Base-by-base conservation (phyloP, 2,113 vertebrate species). In the Gnathonemus longibarbis region DNA sequence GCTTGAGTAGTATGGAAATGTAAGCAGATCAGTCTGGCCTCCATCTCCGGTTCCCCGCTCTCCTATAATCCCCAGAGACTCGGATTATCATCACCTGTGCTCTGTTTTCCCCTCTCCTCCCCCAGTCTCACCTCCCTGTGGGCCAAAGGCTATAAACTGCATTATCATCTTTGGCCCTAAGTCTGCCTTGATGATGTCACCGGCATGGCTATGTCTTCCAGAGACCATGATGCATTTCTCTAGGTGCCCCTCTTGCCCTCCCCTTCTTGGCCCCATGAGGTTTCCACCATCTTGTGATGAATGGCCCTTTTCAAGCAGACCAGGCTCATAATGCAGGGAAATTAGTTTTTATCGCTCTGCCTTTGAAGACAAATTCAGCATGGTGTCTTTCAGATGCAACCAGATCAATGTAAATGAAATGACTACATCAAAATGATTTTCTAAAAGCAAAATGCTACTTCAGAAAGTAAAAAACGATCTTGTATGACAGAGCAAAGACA, bases 151-250 rank as follows among this genome's bases (percentile, higher is more conserved):
- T 77, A 89, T 87, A 90, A 58, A 84, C 88, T 88, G 77, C 84
- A 91, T 62, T 66, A 91, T 45, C 70, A 45, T 89, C 86, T 66
- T 5, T 56, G 50, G 56, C 45, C 86, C 56, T 17, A 19, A 85
- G 87, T 89, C 87, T 90, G 88, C 84, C 56, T 85, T 88, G 83
- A 58, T 89, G 88, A 91, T 89, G 86, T 77, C 85, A 91, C 66
- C 52, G 39, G 62, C 70, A 91, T 50, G 91, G 91, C 74, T 88
- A 24, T 80, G 86, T 88, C 83, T 88, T 39, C 66, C 31, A 15
- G 87, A 83, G 42, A 88, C 56, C 42, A 19, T 49, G 46, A 93
- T 89, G 89, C 88, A 90, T 70, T 90, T 48, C 90, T 88, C 58
- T 87, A 52, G 88, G 88, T 39, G 90, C 35, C 56, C 35, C 85